These are phyloP conservation scores for Lepidurus arcticus DNA, from an alignment of 1,140 invertebrate species.

Conservation along the genomic window DNA sequence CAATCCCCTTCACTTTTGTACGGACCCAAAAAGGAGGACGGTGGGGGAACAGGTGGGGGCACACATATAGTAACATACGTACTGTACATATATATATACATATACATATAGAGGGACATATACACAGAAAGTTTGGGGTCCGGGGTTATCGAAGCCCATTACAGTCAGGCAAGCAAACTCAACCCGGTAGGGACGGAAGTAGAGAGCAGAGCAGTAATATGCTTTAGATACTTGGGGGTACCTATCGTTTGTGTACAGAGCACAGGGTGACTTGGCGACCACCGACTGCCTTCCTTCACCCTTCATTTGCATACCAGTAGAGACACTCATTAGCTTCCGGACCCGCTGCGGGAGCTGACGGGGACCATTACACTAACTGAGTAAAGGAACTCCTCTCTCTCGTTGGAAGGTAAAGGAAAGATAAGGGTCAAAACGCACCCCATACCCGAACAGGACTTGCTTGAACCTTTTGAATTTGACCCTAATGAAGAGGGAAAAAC, in stretches of 20 bases:
- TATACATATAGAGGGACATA: not conserved
- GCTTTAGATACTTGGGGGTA: not conserved
- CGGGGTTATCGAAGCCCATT: not conserved
- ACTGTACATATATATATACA: not conserved
- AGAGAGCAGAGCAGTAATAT: not conserved
- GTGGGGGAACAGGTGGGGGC: constrained; percentile 1
- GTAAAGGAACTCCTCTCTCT: not conserved
- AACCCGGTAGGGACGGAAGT: not conserved
- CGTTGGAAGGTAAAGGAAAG: no score
- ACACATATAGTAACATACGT: constrained; percentile 1
- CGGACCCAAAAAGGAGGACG: not conserved
- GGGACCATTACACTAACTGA: constrained; percentile 6
- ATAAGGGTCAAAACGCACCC: not conserved
- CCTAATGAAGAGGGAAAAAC: not conserved
- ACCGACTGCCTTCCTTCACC: not conserved
- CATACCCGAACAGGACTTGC: not conserved
- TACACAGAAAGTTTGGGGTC: not conserved
- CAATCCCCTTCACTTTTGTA: not conserved
- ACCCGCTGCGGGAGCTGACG: not conserved
- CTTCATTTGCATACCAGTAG: constrained; percentile 18
- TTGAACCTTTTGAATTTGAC: not conserved
- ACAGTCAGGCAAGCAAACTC: not conserved
- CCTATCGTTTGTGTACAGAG: not conserved
- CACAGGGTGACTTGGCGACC: not conserved
- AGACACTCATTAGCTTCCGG: constrained; percentile 8